Conservation (phyloP, 2,888 invertebrate species). For the Brachyopa scutellaris region DNA sequence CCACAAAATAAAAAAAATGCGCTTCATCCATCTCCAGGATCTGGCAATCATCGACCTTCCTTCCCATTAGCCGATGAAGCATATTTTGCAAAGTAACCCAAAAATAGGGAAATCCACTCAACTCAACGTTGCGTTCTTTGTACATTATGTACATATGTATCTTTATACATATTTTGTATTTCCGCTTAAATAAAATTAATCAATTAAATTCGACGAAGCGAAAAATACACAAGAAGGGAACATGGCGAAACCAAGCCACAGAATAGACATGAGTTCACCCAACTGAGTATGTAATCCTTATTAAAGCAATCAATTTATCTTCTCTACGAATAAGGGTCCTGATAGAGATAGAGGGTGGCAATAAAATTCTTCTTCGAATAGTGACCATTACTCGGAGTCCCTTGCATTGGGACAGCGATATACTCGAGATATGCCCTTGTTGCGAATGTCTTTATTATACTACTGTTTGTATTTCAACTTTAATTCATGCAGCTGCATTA, state of each 20-base stretch:
- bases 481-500: conserved; percentile 49
- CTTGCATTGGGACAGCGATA: conserved; percentile 5
- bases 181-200: conserved; percentile 67
- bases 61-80: conserved; percentile 33
- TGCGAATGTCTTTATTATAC: conserved; percentile 17
- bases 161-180: conserved; percentile 39
- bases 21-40: too few species aligned
- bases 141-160: conserved; percentile 10
- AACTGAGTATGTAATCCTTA: conserved; percentile 63
- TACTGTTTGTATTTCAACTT: conserved; percentile 26
- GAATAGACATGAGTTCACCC: conserved; percentile 54
- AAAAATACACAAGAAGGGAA: conserved; percentile 28
- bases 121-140: conserved; percentile 11
- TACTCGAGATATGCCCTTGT: not conserved
- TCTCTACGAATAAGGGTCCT: conserved; percentile 7
- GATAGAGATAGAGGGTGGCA: conserved; percentile 53
- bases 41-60: not conserved
- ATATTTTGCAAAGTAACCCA: conserved; percentile 4
- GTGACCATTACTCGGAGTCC: conserved; percentile 48
- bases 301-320: conserved; percentile 69
- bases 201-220: conserved; percentile 60
- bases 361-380: conserved; percentile 40
- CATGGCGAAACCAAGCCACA: conserved; percentile 47
- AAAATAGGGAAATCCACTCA: conserved; percentile 28
- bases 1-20: too few species aligned